These are phyloP conservation scores for Drosophila rellima DNA, from an alignment of 2,888 invertebrate genomes.

Conservation along the genomic window DNA sequence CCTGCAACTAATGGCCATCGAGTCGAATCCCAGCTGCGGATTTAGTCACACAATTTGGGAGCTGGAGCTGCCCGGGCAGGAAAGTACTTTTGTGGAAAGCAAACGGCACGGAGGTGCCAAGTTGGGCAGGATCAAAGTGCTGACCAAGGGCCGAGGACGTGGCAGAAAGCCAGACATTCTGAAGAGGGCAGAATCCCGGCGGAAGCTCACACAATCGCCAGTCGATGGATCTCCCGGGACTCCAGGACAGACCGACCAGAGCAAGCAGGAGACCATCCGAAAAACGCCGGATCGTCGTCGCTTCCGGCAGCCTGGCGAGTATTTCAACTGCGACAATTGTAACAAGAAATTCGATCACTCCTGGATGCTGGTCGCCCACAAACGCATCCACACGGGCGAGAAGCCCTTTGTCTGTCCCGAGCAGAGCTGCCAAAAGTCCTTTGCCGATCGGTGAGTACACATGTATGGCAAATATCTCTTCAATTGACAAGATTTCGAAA, in stretches of 20 bases:
- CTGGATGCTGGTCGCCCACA: slow-evolving; percentile 90
- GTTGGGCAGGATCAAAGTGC: slow-evolving; percentile 43
- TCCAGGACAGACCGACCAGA: neutral
- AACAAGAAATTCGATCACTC: slow-evolving; percentile 89
- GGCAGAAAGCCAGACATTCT: neutral
- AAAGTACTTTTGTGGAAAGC: neutral
- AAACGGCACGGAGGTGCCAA: neutral
- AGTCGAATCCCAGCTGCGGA: slow-evolving; percentile 6
- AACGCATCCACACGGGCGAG: slow-evolving; percentile 90
- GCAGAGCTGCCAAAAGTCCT: slow-evolving; percentile 88
- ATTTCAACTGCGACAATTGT: slow-evolving; percentile 85
- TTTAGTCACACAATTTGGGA: slow-evolving; percentile 66
- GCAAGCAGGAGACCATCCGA: neutral
- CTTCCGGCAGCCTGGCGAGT: slow-evolving; percentile 52
- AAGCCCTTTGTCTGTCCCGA: slow-evolving; percentile 89
- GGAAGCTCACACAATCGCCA: neutral
- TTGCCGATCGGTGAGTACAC: slow-evolving; percentile 86
- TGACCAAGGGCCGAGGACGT: slow-evolving; percentile 25
- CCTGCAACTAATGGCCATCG: slow-evolving; percentile 51
- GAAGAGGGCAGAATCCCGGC: neutral
- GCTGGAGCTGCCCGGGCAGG: slow-evolving; percentile 33
- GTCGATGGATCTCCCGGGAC: neutral
- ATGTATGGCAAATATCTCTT: fast-evolving
- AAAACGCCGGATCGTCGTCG: slow-evolving; percentile 42
- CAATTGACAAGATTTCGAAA: neutral